Conservation (phyloP, 2,888 invertebrate species). For the Plebejus melissa region DNA sequence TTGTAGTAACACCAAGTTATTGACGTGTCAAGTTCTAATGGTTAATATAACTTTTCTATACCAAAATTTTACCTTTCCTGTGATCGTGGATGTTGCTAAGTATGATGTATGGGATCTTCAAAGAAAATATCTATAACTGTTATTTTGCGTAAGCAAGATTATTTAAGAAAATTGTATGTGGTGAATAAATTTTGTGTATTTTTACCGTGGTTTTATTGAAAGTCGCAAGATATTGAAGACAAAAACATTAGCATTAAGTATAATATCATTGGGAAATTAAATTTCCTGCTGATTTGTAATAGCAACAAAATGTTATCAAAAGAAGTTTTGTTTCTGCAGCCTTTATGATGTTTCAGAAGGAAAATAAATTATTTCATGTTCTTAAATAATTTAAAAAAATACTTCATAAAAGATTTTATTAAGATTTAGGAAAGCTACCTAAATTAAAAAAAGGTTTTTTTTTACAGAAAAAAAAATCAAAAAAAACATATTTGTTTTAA, state of each 20-base stretch:
- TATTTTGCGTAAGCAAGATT: constrained; percentile 73
- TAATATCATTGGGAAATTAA: neutral
- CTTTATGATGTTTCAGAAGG: too few species aligned
- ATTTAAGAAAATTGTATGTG: constrained; percentile 73
- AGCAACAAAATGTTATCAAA: neutral
- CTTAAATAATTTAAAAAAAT: too few species aligned
- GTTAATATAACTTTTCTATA: constrained; percentile 70
- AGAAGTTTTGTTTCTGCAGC: too few species aligned
- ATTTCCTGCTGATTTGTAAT: neutral
- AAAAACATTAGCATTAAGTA: neutral
- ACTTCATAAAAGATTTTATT: too few species aligned
- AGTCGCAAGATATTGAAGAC: constrained; percentile 12
- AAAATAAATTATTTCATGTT: too few species aligned
- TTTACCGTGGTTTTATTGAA: constrained; percentile 44
- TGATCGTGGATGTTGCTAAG: constrained; percentile 72
- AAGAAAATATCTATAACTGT: constrained; percentile 65
- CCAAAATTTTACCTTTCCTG: constrained; percentile 74
- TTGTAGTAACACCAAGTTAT: constrained; percentile 65
- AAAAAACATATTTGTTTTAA: too few species aligned
- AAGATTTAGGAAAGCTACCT: too few species aligned
- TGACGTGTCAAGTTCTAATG: constrained; percentile 54
- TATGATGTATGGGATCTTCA: constrained; percentile 68
- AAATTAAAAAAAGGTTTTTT: too few species aligned
- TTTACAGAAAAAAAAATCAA: too few species aligned
- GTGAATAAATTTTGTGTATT: constrained; percentile 78